phyloP scores from a whole-genome alignment of 1,140 invertebrate genomes.

The Euschistus heros region DNA sequence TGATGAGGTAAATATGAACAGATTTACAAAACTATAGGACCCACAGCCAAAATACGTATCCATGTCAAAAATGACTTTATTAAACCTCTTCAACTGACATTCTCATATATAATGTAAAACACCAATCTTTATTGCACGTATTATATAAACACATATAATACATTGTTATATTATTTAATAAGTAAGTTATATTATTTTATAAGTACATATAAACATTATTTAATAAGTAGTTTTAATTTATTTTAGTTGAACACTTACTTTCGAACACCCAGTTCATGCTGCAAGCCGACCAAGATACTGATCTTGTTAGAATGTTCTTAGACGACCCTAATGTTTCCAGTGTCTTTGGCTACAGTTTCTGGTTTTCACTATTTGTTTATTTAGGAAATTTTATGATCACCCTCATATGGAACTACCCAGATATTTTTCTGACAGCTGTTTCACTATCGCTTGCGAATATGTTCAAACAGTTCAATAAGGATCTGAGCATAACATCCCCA shows the following conservation, averaged over 20 bases:
- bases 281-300: background rate
- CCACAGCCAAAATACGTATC: too few species aligned
- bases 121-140: too few species aligned
- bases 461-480: constrained; percentile 5
- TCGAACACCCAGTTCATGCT: background rate
- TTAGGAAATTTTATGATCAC: background rate
- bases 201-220: too few species aligned
- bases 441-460: background rate
- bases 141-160: too few species aligned
- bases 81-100: too few species aligned
- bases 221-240: too few species aligned
- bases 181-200: too few species aligned
- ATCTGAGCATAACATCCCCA: background rate
- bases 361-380: background rate
- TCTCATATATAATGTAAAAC: too few species aligned
- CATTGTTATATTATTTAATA: too few species aligned
- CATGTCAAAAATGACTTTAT: too few species aligned
- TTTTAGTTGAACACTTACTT: background rate
- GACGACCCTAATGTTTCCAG: background rate
- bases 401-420: background rate
- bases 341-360: background rate
- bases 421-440: background rate
- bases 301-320: background rate
- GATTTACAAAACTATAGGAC: too few species aligned
- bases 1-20: too few species aligned